Evolutionary conservation across 2,113 vertebrate species (phyloP), one percentile per base, ranked within the genome.

Genomic region (Labrus mixtus): DNA sequence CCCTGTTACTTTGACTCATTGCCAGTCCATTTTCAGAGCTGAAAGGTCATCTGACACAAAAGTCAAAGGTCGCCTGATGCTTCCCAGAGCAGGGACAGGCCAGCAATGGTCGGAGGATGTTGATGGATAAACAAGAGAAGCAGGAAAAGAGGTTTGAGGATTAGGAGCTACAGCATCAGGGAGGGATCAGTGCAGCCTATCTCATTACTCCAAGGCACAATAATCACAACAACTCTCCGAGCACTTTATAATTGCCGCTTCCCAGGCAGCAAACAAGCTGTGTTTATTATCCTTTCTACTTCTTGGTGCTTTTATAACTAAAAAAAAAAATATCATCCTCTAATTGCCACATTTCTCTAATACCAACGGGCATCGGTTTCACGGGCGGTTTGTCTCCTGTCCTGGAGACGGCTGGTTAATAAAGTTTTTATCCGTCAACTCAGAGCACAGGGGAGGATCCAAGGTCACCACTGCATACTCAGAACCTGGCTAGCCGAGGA

Each of bases 281-380:
- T 68, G 72, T 90, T 91, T 92, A 89, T 90, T 92, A 89, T 81
- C 74, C 75, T 71, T 84, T 90, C 53, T 81, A 68, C 64, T 85
- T 62, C 71, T 79, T 64, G 4, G 70, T 69, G 76, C 78, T 81
- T 87, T 85, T 73, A 82, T 65, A 41, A 41, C 8, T 10, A 66
- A 50, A 57, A 77, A 58, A 61, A 73, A 65, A 50, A 76, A 80
- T 85, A 83, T 87, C 74, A 62, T 73, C 41, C 54, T 85, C 90
- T 93, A 93, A 94, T 93, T 93, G 91, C 75, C 69, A 90, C 83
- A 82, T 93, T 91, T 90, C 80, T 82, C 81, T 88, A 87, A 92
- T 79, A 89, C 64, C 48, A 66, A 57, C 56, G 37, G 60, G 78
- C 74, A 78, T 64, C 33, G 68, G 79, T 91, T 91, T 90, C 81